Conservation (phyloP, 2,888 invertebrate genomes). For the Chloroclysta siterata region DNA sequence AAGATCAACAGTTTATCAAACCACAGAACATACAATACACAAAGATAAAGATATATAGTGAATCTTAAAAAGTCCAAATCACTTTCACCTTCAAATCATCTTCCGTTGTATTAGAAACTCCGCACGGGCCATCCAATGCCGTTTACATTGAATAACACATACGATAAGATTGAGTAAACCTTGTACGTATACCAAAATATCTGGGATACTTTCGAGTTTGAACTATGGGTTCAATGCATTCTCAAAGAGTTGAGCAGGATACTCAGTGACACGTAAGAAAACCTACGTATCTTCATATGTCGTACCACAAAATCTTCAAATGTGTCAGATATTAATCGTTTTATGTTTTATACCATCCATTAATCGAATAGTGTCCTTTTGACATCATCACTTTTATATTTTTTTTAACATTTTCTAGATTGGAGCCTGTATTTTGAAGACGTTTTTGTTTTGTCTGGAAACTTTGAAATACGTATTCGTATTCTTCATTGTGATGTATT, state of each 20-base stretch:
- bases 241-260: neutral
- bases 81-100: constrained; percentile 24
- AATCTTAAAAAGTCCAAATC: constrained; percentile 37
- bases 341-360: too few relatives aligned
- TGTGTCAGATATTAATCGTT: too few relatives aligned
- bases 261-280: neutral
- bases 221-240: neutral
- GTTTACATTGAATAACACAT: constrained; percentile 15
- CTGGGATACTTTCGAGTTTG: constrained; percentile 2
- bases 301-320: too few relatives aligned
- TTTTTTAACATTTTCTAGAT: too few relatives aligned
- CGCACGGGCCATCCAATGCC: constrained; percentile 14
- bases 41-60: constrained; percentile 26
- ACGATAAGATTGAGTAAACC: constrained; percentile 9
- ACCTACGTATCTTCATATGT: too few relatives aligned
- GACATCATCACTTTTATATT: too few relatives aligned
- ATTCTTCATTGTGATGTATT: too few relatives aligned
- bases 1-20: constrained; percentile 13
- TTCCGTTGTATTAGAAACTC: constrained; percentile 9
- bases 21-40: constrained; percentile 26
- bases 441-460: too few relatives aligned
- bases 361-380: too few relatives aligned
- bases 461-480: too few relatives aligned
- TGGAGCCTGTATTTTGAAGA: too few relatives aligned
- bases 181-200: constrained; percentile 2